Evolutionary conservation across 2,113 vertebrate genomes (phyloP).

Genomic region (Prunella himalayana): DNA sequence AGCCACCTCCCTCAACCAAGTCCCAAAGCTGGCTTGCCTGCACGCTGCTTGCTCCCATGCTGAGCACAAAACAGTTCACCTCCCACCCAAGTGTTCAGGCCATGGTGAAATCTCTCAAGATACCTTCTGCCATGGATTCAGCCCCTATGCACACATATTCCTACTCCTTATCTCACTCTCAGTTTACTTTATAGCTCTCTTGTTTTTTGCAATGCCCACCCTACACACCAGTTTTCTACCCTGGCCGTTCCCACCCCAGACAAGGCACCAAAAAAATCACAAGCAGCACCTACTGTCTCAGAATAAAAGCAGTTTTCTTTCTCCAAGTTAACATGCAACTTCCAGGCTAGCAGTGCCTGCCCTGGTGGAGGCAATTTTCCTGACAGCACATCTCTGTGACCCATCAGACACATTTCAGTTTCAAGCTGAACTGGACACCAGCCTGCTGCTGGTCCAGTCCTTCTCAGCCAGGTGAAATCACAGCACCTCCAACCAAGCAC

Average conservation of each 20-base stretch:
- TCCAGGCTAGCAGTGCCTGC: background rate
- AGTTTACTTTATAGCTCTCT: background rate
- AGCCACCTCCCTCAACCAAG: background rate
- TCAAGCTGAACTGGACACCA: background rate
- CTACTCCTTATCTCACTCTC: background rate
- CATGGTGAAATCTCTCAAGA: background rate
- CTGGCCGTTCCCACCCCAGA: rapidly evolving
- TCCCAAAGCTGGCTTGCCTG: too few relatives aligned
- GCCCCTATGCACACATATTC: background rate
- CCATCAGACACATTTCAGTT: background rate
- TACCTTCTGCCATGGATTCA: background rate
- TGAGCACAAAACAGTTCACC: background rate
- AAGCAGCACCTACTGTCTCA: background rate
- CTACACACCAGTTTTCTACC: background rate
- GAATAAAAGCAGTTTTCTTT: background rate
- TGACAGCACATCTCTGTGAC: background rate
- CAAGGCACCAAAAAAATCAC: background rate
- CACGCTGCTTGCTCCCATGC: background rate
- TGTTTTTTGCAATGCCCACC: rapidly evolving
- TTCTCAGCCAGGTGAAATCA: background rate
- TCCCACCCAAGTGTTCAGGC: background rate
- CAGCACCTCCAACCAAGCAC: background rate
- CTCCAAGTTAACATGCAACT: background rate
- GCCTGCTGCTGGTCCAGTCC: background rate
- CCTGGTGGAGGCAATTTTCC: background rate